Evolutionary conservation across 23 tunicate species (phyloP).

Genomic region (Styela plicata): DNA sequence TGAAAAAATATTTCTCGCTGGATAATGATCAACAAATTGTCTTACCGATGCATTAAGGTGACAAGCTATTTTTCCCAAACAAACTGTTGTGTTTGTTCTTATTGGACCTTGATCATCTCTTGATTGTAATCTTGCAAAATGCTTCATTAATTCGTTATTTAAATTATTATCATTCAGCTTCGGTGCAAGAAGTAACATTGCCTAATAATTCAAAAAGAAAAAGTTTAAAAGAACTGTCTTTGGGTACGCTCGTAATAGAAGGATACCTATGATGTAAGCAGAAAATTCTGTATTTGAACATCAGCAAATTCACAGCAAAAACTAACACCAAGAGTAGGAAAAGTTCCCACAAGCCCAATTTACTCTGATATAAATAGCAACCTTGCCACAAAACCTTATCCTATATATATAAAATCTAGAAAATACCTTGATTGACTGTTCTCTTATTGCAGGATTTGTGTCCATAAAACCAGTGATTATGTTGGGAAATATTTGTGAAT

Average conservation of each 20-base stretch:
- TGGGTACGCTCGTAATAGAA: too few species aligned
- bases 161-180: slow-evolving; percentile 94
- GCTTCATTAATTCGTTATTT: slow-evolving; percentile 97
- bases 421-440: slow-evolving; percentile 88
- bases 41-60: slow-evolving; percentile 78
- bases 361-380: too few species aligned
- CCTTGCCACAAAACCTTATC: too few species aligned
- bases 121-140: slow-evolving; percentile 95
- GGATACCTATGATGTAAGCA: too few species aligned
- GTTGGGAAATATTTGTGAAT: slow-evolving; percentile 93
- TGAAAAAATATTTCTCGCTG: too few species aligned
- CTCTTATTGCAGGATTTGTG: slow-evolving; percentile 96
- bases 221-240: too few species aligned
- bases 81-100: slow-evolving; percentile 99
- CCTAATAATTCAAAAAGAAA: slow-evolving; percentile 40
- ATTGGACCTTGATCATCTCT: slow-evolving; percentile 99
- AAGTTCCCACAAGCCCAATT: too few species aligned
- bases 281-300: too few species aligned
- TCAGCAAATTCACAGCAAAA: too few species aligned
- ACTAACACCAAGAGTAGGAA: too few species aligned
- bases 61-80: slow-evolving; percentile 87
- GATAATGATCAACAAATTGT: too few species aligned
- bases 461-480: slow-evolving; percentile 95
- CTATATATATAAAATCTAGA: too few species aligned
- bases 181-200: slow-evolving; percentile 88